These are phyloP conservation scores for Cryptocephalus moraei DNA, from an alignment of 2,888 invertebrate genomes.

Conservation along the genomic window DNA sequence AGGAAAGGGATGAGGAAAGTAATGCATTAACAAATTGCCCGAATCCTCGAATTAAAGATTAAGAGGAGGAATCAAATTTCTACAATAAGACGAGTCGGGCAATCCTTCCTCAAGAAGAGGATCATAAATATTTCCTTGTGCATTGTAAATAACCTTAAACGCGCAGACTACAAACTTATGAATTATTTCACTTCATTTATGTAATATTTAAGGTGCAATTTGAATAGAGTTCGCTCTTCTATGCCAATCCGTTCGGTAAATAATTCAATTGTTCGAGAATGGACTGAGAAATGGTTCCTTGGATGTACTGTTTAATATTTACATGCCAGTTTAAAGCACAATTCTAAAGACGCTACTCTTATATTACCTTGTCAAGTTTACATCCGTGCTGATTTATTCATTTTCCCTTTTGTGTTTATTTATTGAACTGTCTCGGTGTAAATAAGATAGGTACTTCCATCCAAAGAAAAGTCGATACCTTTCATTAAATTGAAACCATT, in stretches of 20 bases:
- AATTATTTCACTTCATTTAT: constrained; percentile 42
- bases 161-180: constrained; percentile 42
- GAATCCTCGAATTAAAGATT: constrained; percentile 29
- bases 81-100: constrained; percentile 36
- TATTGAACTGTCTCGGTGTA: too few species aligned
- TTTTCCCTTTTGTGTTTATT: too few species aligned
- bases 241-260: constrained; percentile 40
- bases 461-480: too few species aligned
- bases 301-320: constrained; percentile 34
- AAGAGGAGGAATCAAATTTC: constrained; percentile 33
- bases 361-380: constrained; percentile 11
- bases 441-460: too few species aligned
- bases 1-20: background rate
- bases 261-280: constrained; percentile 39
- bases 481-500: too few species aligned
- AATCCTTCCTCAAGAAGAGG: constrained; percentile 34
- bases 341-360: constrained; percentile 27
- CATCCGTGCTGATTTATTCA: too few species aligned
- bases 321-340: constrained; percentile 31
- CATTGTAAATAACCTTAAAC: constrained; percentile 44
- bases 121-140: constrained; percentile 50
- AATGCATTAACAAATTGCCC: background rate
- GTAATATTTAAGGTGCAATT: constrained; percentile 42
- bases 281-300: constrained; percentile 34
- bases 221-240: constrained; percentile 40